Percentiles rank a stretch among this genome's conserved stretches.
Conservation (phyloP, 2,113 vertebrate genomes). For the Hyperoodon ampullatus region DNA sequence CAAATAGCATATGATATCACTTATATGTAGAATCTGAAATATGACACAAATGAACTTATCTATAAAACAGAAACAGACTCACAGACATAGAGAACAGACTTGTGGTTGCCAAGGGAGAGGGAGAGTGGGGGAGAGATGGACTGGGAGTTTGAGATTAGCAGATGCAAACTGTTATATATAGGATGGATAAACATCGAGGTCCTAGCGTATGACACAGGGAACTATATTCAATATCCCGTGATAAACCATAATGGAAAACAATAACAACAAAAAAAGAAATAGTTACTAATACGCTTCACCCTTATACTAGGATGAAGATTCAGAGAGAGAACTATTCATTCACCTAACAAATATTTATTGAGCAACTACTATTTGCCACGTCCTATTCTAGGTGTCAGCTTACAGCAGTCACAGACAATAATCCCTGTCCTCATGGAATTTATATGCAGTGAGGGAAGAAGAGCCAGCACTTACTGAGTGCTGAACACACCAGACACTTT, state of each 20-base stretch:
- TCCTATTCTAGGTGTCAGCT: background rate
- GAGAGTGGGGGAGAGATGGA: too few relatives aligned
- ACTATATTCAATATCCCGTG: background rate
- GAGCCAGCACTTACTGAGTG: background rate
- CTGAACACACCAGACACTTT: background rate
- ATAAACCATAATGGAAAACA: background rate
- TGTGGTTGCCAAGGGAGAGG: too few relatives aligned
- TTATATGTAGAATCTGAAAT: too few relatives aligned
- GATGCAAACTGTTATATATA: background rate
- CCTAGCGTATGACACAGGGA: background rate
- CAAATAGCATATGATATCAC: too few relatives aligned
- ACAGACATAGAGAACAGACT: too few relatives aligned
- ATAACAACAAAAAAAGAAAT: background rate
- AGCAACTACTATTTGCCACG: background rate
- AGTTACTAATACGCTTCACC: background rate
- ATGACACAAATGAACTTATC: too few relatives aligned
- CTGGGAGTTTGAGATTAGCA: background rate
- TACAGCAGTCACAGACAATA: background rate
- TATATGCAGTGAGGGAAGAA: background rate
- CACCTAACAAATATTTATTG: background rate
- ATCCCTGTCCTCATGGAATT: background rate
- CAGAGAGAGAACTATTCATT: background rate
- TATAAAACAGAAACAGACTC: too few relatives aligned
- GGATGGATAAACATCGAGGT: background rate
- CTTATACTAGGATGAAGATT: background rate